Evolutionary conservation across 2,797 vertebrate genomes (phyloP).

Genomic region (Sebastes aleutianus): DNA sequence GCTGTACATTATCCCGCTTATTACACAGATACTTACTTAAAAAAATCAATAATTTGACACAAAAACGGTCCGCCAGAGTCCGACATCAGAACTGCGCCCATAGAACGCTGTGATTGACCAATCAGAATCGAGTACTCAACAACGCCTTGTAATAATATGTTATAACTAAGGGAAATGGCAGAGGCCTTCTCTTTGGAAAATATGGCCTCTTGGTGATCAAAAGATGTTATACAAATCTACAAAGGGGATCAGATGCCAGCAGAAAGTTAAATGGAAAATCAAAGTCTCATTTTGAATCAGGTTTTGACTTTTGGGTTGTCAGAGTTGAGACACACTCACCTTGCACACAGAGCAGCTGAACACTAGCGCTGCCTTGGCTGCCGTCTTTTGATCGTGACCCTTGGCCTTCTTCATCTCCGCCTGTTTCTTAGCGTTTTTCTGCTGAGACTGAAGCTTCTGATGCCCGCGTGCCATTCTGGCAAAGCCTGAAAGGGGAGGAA

Average conservation of each 20-base stretch:
- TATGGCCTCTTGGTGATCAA: background rate
- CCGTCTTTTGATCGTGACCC: slow-evolving; percentile 94
- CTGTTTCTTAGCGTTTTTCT: slow-evolving; percentile 96
- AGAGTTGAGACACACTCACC: slow-evolving; percentile 45
- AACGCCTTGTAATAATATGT: background rate
- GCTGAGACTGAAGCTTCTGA: slow-evolving; percentile 95
- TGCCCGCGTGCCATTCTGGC: slow-evolving; percentile 91
- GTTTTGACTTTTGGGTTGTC: background rate
- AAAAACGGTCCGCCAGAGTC: too few species aligned
- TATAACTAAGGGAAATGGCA: background rate
- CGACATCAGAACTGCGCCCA: too few species aligned
- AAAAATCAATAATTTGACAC: too few species aligned
- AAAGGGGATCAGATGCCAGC: background rate
- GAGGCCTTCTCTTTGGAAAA: background rate
- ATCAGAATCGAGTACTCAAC: too few species aligned
- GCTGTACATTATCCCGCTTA: too few species aligned
- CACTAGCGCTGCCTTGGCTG: slow-evolving; percentile 93
- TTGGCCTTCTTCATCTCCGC: slow-evolving; percentile 95
- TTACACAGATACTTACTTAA: too few species aligned
- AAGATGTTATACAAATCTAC: background rate
- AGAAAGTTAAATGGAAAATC: background rate
- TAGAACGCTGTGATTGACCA: too few species aligned
- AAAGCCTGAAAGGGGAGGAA: slow-evolving; percentile 7
- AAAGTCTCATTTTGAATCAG: background rate
- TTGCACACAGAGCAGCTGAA: slow-evolving; percentile 86